Conservation (phyloP, 1,140 invertebrate species). For the Dreissena rostriformis region DNA sequence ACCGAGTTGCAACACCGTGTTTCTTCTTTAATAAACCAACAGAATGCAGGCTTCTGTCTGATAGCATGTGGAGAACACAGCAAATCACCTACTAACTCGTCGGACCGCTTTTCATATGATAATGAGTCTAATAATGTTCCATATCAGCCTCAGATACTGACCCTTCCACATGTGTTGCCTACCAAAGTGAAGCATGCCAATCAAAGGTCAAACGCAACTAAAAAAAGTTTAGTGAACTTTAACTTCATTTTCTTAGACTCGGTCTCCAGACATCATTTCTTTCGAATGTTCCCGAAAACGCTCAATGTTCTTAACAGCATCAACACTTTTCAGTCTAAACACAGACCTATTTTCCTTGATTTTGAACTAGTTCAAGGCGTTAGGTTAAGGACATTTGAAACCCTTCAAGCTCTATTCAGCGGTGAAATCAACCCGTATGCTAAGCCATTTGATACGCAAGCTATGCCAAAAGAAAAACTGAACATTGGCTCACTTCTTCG, state of each 20-base stretch:
- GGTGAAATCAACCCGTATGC: conserved; percentile 68
- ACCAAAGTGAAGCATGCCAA: background rate
- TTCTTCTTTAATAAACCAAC: background rate
- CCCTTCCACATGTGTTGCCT: conserved; percentile 61
- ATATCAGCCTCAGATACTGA: conserved; percentile 59
- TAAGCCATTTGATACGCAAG: conserved; percentile 73
- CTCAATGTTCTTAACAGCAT: conserved; percentile 61
- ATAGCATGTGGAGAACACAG: background rate
- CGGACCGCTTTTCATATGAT: conserved; percentile 1
- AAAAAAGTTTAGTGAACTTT: conserved; percentile 65
- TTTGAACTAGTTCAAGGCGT: conserved; percentile 77
- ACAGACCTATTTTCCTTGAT: conserved; percentile 66
- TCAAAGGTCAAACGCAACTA: background rate
- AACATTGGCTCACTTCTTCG: conserved; percentile 65
- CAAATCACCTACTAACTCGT: too few species aligned
- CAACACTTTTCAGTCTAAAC: background rate
- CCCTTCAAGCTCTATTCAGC: conserved; percentile 67
- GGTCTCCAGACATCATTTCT: conserved; percentile 77
- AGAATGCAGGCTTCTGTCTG: conserved; percentile 2
- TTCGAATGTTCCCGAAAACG: conserved; percentile 73
- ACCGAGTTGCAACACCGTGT: background rate
- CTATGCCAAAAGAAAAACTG: conserved; percentile 69
- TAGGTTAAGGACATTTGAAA: conserved; percentile 78
- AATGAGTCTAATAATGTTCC: conserved; percentile 7
- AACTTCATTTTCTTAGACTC: conserved; percentile 79